phyloP scores from a whole-genome alignment of 2,888 invertebrate species.

The Yponomeuta plumbellus region DNA sequence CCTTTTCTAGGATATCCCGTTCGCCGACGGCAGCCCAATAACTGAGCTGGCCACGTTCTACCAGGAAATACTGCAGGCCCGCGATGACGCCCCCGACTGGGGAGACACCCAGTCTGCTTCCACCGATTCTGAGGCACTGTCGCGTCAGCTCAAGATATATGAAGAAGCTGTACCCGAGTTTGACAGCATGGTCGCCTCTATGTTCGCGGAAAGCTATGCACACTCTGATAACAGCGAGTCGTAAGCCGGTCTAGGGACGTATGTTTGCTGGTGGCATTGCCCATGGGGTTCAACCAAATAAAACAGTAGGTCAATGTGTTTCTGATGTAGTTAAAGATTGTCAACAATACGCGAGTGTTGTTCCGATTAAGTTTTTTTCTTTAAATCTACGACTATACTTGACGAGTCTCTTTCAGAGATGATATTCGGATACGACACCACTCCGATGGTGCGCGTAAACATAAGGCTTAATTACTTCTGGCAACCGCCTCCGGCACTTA shows the following conservation, averaged over 20 bases:
- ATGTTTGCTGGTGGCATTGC: neutral
- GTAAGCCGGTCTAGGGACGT: neutral
- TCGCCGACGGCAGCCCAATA: constrained; percentile 83
- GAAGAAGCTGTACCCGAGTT: constrained; percentile 86
- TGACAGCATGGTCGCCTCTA: constrained; percentile 84
- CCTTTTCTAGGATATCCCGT: constrained; percentile 83
- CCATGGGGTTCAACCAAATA: too few relatives aligned
- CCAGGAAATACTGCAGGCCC: constrained; percentile 85
- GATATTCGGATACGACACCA: too few relatives aligned
- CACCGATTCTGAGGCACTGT: constrained; percentile 74
- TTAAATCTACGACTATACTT: too few relatives aligned
- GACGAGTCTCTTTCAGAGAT: too few relatives aligned
- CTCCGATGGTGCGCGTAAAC: too few relatives aligned
- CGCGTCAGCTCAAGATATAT: constrained; percentile 83
- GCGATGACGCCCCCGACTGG: constrained; percentile 52
- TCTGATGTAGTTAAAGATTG: too few relatives aligned
- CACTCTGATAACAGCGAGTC: constrained; percentile 42
- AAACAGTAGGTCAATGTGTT: too few relatives aligned
- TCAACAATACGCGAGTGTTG: too few relatives aligned
- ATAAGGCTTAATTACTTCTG: too few relatives aligned
- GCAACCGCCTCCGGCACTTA: too few relatives aligned
- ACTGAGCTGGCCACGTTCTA: constrained; percentile 87
- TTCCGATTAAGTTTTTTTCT: too few relatives aligned
- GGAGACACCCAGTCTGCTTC: constrained; percentile 30
- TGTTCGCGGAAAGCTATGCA: too few relatives aligned